Conservation (phyloP, 2,888 invertebrate genomes). For the Chouioia cunea region DNA sequence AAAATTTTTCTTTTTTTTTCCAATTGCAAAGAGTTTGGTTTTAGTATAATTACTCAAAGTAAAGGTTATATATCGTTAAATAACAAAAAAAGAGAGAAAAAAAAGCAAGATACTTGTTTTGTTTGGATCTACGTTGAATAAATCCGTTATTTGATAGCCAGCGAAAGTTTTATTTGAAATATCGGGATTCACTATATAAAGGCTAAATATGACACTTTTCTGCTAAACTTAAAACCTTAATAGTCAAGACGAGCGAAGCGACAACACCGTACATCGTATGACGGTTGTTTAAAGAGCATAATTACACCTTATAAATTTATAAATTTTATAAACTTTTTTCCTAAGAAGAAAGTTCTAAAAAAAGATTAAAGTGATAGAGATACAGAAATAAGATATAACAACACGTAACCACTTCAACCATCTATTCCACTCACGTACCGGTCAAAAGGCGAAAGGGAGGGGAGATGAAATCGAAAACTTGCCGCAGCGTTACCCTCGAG, state of each 20-base stretch:
- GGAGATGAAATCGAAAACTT: too few species aligned
- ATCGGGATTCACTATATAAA: constrained; percentile 59
- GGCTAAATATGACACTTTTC: constrained; percentile 63
- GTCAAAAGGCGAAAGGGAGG: too few species aligned
- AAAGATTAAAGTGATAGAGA: constrained; percentile 55
- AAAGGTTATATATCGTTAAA: background rate
- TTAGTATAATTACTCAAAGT: constrained; percentile 11
- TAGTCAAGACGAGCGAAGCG: constrained; percentile 45
- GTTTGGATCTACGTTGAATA: constrained; percentile 36
- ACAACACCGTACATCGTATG: constrained; percentile 38
- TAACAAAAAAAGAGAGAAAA: constrained; percentile 13
- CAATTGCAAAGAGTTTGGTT: too few species aligned
- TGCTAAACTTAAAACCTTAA: constrained; percentile 56
- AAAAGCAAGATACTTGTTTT: constrained; percentile 19
- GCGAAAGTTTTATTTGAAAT: constrained; percentile 60
- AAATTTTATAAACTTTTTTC: constrained; percentile 65
- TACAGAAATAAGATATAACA: constrained; percentile 57
- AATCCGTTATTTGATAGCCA: constrained; percentile 53
- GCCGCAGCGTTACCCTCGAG: too few species aligned
- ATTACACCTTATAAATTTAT: constrained; percentile 68
- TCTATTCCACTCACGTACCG: background rate
- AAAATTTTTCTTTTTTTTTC: constrained; percentile 26
- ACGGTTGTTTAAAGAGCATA: constrained; percentile 54
- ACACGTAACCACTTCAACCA: constrained; percentile 56
- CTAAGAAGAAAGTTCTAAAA: constrained; percentile 55